phyloP scores from a whole-genome alignment of 2,113 vertebrate genomes.

The Hemichromis elongatus region DNA sequence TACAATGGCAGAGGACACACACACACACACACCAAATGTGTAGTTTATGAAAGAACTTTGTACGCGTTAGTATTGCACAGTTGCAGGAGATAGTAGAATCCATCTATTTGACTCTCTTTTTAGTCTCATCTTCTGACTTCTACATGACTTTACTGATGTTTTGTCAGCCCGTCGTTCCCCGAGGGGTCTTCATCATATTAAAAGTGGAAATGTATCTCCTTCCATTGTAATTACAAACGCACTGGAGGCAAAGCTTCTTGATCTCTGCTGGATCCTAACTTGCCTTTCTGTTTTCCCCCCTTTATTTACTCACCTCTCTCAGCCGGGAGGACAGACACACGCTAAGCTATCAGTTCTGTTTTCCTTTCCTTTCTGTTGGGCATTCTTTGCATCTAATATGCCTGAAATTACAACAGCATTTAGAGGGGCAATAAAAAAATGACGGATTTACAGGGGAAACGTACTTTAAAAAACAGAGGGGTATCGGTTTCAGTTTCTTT shows the following conservation, averaged over 20 bases:
- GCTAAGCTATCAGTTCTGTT: constrained; percentile 60
- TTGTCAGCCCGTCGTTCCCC: constrained; percentile 9
- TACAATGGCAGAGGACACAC: neutral
- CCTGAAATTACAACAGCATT: constrained; percentile 48
- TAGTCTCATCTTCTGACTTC: constrained; percentile 35
- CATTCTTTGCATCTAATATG: constrained; percentile 49
- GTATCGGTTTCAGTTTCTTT: neutral
- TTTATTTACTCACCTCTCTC: constrained; percentile 57
- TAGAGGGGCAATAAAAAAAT: constrained; percentile 30
- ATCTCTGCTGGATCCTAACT: constrained; percentile 61
- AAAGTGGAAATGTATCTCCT: constrained; percentile 65
- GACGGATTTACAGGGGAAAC: neutral
- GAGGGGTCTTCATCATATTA: constrained; percentile 58
- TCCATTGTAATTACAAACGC: constrained; percentile 68
- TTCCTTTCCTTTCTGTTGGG: constrained; percentile 40
- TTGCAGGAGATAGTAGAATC: neutral
- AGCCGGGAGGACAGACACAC: constrained; percentile 51
- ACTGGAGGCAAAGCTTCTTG: constrained; percentile 66
- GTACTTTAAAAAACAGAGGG: neutral
- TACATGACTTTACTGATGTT: constrained; percentile 34
- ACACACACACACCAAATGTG: neutral
- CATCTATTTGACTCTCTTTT: neutral
- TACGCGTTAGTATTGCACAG: neutral
- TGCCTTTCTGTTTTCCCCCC: constrained; percentile 36
- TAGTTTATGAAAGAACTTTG: neutral